These are phyloP conservation scores for Pluvianellus socialis DNA, from an alignment of 2,113 vertebrate species.

Conservation along the genomic window DNA sequence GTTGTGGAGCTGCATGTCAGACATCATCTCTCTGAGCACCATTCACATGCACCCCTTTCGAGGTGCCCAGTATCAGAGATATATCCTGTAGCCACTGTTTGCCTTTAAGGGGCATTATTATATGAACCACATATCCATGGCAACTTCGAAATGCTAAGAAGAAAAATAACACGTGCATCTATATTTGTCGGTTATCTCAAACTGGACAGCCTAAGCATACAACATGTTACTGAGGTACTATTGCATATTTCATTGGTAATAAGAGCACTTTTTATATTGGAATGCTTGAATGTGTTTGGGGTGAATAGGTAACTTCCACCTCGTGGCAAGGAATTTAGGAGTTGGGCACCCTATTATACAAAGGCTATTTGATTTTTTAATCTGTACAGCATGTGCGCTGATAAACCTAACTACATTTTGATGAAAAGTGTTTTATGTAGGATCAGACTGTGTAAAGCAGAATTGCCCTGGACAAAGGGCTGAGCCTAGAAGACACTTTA, in stretches of 20 bases:
- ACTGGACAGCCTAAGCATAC: background rate
- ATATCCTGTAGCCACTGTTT: background rate
- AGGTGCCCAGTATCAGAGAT: background rate
- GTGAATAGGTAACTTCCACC: background rate
- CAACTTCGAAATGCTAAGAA: background rate
- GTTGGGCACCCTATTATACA: background rate
- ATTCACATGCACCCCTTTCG: background rate
- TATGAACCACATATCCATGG: background rate
- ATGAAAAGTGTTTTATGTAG: background rate
- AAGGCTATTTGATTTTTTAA: background rate
- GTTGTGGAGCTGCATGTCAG: background rate
- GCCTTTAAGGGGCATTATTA: background rate
- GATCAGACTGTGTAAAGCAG: background rate
- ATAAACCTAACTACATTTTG: background rate
- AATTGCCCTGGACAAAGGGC: background rate
- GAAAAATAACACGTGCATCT: background rate
- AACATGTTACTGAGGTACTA: background rate
- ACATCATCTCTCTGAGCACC: background rate
- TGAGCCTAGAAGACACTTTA: background rate
- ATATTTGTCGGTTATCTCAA: background rate
- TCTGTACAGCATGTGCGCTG: background rate
- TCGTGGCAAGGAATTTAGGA: background rate
- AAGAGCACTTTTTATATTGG: background rate
- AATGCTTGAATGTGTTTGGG: background rate
- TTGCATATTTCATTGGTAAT: background rate